These are phyloP conservation scores for Dipodomys ordii DNA, from an alignment of 2,113 vertebrate species.

Conservation along the genomic window DNA sequence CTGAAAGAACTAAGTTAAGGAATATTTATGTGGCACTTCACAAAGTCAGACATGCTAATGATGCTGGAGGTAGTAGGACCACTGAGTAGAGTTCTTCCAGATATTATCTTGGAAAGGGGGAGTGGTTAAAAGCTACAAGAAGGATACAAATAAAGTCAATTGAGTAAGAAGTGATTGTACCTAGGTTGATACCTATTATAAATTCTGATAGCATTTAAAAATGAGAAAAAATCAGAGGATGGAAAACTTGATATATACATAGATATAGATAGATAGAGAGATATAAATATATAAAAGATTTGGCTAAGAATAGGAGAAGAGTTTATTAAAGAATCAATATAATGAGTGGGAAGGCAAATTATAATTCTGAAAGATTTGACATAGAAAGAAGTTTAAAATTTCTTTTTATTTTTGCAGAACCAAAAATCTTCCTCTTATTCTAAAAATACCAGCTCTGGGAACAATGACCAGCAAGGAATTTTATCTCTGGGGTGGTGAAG, in stretches of 20 bases:
- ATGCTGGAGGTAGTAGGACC: not conserved
- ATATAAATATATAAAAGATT: not conserved
- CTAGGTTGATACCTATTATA: not conserved
- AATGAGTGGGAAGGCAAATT: not conserved
- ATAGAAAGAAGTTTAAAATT: not conserved
- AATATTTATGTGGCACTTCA: not conserved
- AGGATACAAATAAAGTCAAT: not conserved
- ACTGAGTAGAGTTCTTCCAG: not conserved
- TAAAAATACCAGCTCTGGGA: not conserved
- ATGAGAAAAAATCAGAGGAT: no score
- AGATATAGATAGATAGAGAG: no score
- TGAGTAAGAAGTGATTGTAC: not conserved
- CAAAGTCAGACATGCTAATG: not conserved
- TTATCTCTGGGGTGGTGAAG: not conserved
- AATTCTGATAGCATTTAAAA: no score
- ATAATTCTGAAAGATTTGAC: not conserved
- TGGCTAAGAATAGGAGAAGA: not conserved
- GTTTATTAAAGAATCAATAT: not conserved
- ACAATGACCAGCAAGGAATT: not conserved
- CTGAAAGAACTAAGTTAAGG: conserved; percentile 3
- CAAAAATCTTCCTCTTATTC: not conserved
- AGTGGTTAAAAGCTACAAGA: not conserved
- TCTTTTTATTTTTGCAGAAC: not conserved
- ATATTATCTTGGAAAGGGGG: not conserved
- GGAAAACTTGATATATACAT: no score